Conservation (phyloP, 2,888 invertebrate genomes). For the Scrobipalpa costella region DNA sequence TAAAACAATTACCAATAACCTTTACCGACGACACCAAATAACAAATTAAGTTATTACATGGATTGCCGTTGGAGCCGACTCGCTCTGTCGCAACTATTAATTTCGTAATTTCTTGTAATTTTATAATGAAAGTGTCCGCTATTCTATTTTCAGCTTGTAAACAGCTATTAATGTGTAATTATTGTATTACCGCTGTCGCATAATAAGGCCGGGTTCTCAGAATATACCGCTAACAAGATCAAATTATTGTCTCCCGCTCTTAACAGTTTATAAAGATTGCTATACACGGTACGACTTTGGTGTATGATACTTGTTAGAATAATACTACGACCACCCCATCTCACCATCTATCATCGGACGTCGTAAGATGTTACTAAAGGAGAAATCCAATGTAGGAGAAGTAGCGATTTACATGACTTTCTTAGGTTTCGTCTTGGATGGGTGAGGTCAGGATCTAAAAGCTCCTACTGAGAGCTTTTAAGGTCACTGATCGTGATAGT, state of each 20-base stretch:
- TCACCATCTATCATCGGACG: too few species aligned
- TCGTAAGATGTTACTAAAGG: too few species aligned
- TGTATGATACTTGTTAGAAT: too few species aligned
- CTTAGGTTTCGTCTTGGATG: too few species aligned
- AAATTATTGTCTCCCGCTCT: slow-evolving; percentile 37
- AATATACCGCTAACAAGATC: slow-evolving; percentile 45
- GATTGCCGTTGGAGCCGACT: slow-evolving; percentile 3
- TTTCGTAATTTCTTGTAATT: slow-evolving; percentile 21
- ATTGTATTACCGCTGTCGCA: slow-evolving; percentile 40
- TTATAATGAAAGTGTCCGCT: slow-evolving; percentile 19
- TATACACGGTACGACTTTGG: slow-evolving; percentile 30
- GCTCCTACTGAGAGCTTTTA: too few species aligned
- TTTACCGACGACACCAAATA: slow-evolving; percentile 3
- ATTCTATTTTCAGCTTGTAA: slow-evolving; percentile 40
- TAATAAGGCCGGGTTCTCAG: slow-evolving; percentile 37
- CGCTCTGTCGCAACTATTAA: slow-evolving; percentile 15
- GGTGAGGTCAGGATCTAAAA: too few species aligned
- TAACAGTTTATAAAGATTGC: slow-evolving; percentile 32
- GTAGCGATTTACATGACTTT: too few species aligned
- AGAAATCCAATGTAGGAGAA: too few species aligned
- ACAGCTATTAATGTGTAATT: slow-evolving; percentile 47
- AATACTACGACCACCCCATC: too few species aligned
- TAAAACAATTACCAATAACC: slow-evolving; percentile 6
- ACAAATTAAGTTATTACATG: slow-evolving; percentile 16
- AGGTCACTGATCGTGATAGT: too few species aligned